Percentiles rank a stretch among this genome's conserved stretches.
Evolutionary conservation across 2,797 vertebrate species (phyloP).

Genomic region (Acanthiza pusilla): DNA sequence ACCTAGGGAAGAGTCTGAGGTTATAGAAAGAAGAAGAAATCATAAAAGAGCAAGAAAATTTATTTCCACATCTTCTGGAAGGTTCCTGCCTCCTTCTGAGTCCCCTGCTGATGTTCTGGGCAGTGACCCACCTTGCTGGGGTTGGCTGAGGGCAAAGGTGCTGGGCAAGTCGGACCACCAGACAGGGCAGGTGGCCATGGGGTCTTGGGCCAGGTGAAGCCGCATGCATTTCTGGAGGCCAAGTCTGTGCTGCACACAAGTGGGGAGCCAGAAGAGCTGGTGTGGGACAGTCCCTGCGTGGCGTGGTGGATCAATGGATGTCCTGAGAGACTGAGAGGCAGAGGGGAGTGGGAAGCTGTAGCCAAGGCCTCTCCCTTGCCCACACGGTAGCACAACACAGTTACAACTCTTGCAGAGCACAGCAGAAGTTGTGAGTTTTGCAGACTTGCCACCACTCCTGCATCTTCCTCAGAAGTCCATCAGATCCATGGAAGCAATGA

Average conservation of each 20-base stretch:
- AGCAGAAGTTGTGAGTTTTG: background rate
- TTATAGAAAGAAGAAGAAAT: background rate
- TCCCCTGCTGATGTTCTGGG: background rate
- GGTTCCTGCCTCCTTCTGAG: background rate
- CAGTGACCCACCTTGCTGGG: background rate
- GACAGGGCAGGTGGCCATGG: background rate
- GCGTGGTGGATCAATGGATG: rapidly evolving
- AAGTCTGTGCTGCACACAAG: rapidly evolving
- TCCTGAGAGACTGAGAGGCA: background rate
- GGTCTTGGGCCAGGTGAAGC: background rate
- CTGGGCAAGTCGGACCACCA: background rate
- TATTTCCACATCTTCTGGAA: background rate
- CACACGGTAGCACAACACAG: rapidly evolving
- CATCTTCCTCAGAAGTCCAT: background rate
- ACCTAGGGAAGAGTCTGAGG: background rate
- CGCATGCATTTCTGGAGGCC: background rate
- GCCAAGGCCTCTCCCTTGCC: background rate
- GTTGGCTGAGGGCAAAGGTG: background rate
- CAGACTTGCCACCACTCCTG: background rate
- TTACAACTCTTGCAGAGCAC: background rate
- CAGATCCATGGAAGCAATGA: background rate
- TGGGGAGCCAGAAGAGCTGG: background rate
- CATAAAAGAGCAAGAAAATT: background rate
- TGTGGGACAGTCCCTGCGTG: no score
- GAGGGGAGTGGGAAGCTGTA: background rate